These are phyloP conservation scores for Oligia strigilis DNA, from an alignment of 2,888 invertebrate species.

Conservation along the genomic window DNA sequence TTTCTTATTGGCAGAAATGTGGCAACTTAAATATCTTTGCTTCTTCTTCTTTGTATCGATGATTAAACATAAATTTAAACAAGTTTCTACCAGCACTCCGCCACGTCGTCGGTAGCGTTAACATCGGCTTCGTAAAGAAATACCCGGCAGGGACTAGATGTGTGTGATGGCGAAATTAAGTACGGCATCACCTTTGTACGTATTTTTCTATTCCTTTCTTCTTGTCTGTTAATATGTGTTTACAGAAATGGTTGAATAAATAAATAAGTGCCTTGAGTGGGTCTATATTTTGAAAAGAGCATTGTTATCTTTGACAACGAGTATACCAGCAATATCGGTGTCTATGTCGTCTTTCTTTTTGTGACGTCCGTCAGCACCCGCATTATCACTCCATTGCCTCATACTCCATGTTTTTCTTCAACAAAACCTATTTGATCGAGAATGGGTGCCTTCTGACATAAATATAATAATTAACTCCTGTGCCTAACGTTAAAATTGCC, in stretches of 20 bases:
- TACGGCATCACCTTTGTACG: too few relatives aligned
- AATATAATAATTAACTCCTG: conserved; percentile 56
- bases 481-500: conserved; percentile 42
- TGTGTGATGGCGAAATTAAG: neutral
- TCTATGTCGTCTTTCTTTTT: neutral
- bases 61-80: neutral
- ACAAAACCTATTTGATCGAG: conserved; percentile 52
- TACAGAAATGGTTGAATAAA: too few relatives aligned
- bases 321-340: neutral
- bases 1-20: neutral
- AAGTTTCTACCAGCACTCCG: neutral
- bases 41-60: neutral
- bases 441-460: conserved; percentile 51
- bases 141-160: neutral
- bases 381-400: neutral
- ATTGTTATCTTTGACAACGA: neutral
- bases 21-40: neutral
- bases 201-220: too few relatives aligned
- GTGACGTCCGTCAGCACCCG: neutral
- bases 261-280: neutral
- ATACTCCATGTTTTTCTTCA: conserved; percentile 8
- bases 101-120: neutral
- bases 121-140: neutral
- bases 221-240: too few relatives aligned
- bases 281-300: neutral